These are phyloP conservation scores for Drosophila mauritiana DNA, from an alignment of 1,140 invertebrate genomes.

Conservation along the genomic window DNA sequence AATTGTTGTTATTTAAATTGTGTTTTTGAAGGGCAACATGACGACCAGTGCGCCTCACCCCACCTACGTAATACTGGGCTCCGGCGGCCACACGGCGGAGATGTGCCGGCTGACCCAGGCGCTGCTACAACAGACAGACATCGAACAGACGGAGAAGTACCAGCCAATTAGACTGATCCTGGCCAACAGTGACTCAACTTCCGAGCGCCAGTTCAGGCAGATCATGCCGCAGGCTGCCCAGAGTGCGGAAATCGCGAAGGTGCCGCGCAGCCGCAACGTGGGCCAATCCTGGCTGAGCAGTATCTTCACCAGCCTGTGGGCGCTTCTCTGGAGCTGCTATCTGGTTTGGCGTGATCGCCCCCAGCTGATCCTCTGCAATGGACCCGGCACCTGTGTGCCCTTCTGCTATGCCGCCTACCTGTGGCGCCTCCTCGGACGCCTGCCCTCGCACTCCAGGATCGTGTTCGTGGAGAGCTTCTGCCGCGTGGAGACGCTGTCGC, in stretches of 20 bases:
- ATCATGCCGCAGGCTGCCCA: conserved; percentile 85
- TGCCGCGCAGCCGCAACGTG: conserved; percentile 94
- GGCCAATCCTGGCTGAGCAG: conserved; percentile 93
- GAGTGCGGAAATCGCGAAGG: conserved; percentile 81
- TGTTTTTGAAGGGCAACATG: conserved; percentile 16
- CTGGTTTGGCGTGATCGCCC: conserved; percentile 90
- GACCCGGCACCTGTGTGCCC: conserved; percentile 97
- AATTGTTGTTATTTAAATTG: conserved; percentile 3
- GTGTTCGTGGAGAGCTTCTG: conserved; percentile 98
- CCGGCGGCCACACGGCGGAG: conserved; percentile 94
- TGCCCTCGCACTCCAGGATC: conserved; percentile 88
- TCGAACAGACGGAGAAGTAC: conserved; percentile 85
- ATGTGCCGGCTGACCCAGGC: conserved; percentile 90
- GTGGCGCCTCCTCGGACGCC: conserved; percentile 88
- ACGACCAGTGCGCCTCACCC: conserved; percentile 11
- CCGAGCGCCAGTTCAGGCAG: conserved; percentile 79
- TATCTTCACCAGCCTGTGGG: conserved; percentile 90
- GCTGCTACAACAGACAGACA: conserved; percentile 86
- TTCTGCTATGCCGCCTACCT: conserved; percentile 91
- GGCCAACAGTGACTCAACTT: conserved; percentile 91
- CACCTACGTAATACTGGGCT: conserved; percentile 87
- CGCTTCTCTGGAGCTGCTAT: conserved; percentile 89
- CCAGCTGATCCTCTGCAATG: conserved; percentile 95
- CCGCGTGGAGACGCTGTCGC: conserved; percentile 93
- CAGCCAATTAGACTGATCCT: conserved; percentile 88